Evolutionary conservation across 37 sponge, comb jelly and placozoan genomes (phyloP).

Genomic region (Axinella damicornis): DNA sequence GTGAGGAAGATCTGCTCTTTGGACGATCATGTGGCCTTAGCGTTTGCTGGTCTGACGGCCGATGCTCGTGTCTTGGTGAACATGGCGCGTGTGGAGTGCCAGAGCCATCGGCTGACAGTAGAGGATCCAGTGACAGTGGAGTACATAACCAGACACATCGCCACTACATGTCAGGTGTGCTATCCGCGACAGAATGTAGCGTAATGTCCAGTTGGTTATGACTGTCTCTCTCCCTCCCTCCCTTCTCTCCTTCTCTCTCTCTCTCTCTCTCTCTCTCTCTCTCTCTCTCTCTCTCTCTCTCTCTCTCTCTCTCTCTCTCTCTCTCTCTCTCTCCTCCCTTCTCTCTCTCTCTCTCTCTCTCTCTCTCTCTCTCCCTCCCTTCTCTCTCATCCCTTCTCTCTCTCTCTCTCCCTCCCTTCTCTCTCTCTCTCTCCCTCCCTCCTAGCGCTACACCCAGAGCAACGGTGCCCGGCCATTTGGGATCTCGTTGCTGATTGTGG

Average conservation of each 20-base stretch:
- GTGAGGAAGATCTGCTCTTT: slow-evolving; percentile 95
- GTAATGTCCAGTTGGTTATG: neutral
- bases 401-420: neutral
- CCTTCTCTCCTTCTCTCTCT: neutral
- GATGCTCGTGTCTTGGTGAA: slow-evolving; percentile 97
- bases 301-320: neutral
- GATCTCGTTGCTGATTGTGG: slow-evolving; percentile 92
- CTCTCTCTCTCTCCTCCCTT: neutral
- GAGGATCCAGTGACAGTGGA: slow-evolving; percentile 99
- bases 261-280: too few species aligned
- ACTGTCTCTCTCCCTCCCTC: neutral
- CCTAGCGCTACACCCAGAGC: slow-evolving; percentile 96
- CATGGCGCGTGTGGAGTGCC: slow-evolving; percentile 97
- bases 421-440: too few species aligned
- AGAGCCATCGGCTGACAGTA: slow-evolving; percentile 92
- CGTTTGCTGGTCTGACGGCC: slow-evolving; percentile 98
- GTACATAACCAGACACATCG: slow-evolving; percentile 94
- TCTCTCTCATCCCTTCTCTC: neutral
- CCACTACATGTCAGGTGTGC: slow-evolving; percentile 89
- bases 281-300: neutral
- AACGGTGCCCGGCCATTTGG: slow-evolving; percentile 97
- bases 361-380: neutral
- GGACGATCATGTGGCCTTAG: slow-evolving; percentile 97
- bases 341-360: neutral
- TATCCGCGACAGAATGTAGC: too few species aligned